Base-by-base conservation (phyloP, 2,888 invertebrate genomes). In the Dolichopus griseipennis region DNA sequence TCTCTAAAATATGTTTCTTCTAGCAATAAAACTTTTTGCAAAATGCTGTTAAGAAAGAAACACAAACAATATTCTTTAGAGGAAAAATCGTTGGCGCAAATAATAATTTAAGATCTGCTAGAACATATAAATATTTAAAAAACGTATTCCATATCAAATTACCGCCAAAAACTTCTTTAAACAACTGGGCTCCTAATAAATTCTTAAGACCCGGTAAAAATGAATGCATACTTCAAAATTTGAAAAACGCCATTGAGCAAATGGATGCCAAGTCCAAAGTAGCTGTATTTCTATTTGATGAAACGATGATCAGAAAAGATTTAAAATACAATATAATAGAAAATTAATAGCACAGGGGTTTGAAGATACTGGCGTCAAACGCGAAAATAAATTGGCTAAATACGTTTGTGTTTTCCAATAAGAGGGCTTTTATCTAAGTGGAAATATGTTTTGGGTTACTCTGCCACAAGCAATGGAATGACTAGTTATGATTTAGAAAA, bases 331-430 rank as follows among this genome's bases (percentile, higher is more conserved):
- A 69, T 67, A 61, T 65, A 18, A 33, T 65, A 41, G 37, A 67
- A 34, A 67, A 69, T 65, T 64, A 67, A n/a, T n/a, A 67, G 41
- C 67, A 66, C 52, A 65, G 61, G 69, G 69, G 18, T 69, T 69
- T 65, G 65, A 61, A 33, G 67, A 69, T 67, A 63, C 22, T 20
- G 69, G 65, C 20, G n/a, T 12, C 33, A 22, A 69, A 65, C 27
- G 65, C 20, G 65, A 61, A 18, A 43, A n/a, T n/a, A 65, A 34
- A 62, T 61, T 67, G 37, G 52, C 43, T 34, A 69, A 69, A 34
- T 22, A 69, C 12, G 64, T 64, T 63, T 64, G 18, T 64, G 41
- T 34, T 34, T 34, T 34, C 34, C 5, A 34, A 34, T 34, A 34
- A 62, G 62, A 33, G 66, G 66, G 12, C 15, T 68, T 18, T 65